Evolutionary conservation across 1,140 invertebrate genomes (phyloP).

Genomic region (Lepidurus couesii): DNA sequence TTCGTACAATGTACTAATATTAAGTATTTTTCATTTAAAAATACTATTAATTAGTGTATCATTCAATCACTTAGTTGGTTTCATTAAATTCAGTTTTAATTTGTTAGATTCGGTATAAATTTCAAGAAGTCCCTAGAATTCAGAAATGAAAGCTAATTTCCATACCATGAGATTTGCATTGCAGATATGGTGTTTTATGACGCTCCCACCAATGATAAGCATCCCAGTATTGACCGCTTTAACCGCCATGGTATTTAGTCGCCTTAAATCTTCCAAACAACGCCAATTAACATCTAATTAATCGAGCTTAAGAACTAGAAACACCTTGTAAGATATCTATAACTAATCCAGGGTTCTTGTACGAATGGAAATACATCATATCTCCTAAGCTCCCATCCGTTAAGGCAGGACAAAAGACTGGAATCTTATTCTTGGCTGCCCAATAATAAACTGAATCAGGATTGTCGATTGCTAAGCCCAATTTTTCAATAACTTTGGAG

Average conservation of each 20-base stretch:
- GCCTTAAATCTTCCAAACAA: slow-evolving; percentile 63
- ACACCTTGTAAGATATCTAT: slow-evolving; percentile 83
- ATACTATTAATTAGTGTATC: too few species aligned
- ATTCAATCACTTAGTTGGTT: too few species aligned
- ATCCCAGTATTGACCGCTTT: slow-evolving; percentile 90
- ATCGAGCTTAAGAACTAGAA: background rate
- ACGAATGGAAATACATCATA: slow-evolving; percentile 99
- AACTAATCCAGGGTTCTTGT: slow-evolving; percentile 81
- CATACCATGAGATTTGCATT: slow-evolving; percentile 92
- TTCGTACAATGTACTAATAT: too few species aligned
- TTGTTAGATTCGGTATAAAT: background rate
- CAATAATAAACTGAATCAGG: slow-evolving; percentile 94
- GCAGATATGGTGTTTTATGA: slow-evolving; percentile 99
- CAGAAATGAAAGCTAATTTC: background rate
- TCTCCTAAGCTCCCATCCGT: slow-evolving; percentile 98
- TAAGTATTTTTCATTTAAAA: too few species aligned
- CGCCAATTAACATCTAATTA: slow-evolving; percentile 28
- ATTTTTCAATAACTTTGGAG: slow-evolving; percentile 71
- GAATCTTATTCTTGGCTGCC: slow-evolving; percentile 96
- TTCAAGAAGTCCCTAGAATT: slow-evolving; percentile 57
- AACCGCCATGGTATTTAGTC: slow-evolving; percentile 91
- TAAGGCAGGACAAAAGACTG: slow-evolving; percentile 94
- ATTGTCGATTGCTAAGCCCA: slow-evolving; percentile 89
- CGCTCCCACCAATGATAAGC: slow-evolving; percentile 92
- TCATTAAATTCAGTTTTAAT: too few species aligned